Evolutionary conservation across 1,140 invertebrate genomes (phyloP).

Genomic region (Procambarus clarkii): DNA sequence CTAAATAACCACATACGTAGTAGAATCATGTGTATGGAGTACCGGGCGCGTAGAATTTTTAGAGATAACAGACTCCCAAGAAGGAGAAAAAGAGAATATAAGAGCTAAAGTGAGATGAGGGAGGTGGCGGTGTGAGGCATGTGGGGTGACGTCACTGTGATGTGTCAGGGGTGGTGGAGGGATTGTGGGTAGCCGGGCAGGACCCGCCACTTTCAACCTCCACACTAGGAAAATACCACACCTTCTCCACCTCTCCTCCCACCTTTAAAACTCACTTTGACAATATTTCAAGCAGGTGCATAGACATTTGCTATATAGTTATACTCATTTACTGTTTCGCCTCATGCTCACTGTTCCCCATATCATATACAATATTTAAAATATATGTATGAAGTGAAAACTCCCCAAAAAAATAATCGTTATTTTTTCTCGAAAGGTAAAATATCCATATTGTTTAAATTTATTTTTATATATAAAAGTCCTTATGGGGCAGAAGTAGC

Average conservation of each 20-base stretch:
- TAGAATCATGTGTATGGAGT: no score
- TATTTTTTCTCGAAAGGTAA: no score
- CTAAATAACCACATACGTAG: not conserved
- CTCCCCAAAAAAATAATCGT: no score
- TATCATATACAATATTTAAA: no score
- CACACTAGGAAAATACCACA: not conserved
- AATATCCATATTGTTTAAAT: no score
- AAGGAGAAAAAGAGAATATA: not conserved
- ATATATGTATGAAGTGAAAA: no score
- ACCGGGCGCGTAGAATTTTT: no score
- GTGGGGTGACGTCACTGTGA: slow-evolving; percentile 48
- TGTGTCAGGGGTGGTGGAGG: slow-evolving; percentile 36
- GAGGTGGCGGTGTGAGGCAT: slow-evolving; percentile 21
- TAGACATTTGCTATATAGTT: not conserved
- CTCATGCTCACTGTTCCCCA: no score
- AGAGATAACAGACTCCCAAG: not conserved
- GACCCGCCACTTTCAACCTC: slow-evolving; percentile 28
- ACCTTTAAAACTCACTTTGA: no score
- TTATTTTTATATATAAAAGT: no score
- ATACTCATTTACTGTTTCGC: not conserved
- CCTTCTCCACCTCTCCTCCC: not conserved
- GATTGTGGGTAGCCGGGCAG: slow-evolving; percentile 25
- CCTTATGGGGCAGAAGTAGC: no score
- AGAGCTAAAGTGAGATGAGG: not conserved
- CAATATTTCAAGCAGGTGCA: not conserved